phyloP scores from a whole-genome alignment of 2,113 vertebrate genomes.

The Picathartes gymnocephalus region DNA sequence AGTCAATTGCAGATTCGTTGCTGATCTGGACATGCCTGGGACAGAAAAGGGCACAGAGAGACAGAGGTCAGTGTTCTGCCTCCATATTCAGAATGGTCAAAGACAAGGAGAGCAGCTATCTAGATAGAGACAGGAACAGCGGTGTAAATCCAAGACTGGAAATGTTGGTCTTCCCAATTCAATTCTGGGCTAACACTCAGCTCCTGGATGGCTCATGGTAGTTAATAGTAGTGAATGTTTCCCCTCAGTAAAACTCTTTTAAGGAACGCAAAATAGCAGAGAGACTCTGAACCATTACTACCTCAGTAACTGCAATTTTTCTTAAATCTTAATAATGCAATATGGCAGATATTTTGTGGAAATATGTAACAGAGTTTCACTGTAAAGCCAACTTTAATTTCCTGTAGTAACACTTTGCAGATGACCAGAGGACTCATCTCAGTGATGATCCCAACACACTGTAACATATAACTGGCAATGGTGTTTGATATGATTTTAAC shows the following conservation, averaged over 20 bases:
- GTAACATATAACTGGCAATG: neutral
- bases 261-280: neutral
- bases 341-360: neutral
- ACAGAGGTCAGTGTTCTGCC: neutral
- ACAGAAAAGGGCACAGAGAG: neutral
- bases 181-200: neutral
- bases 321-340: neutral
- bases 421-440: neutral
- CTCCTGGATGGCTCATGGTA: neutral
- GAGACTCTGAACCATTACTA: neutral
- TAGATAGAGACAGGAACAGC: neutral
- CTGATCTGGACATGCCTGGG: slow-evolving; percentile 98
- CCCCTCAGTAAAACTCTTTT: neutral
- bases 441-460: neutral
- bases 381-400: neutral
- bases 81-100: neutral
- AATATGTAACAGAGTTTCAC: neutral
- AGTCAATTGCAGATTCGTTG: slow-evolving; percentile 98
- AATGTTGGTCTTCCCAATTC: neutral
- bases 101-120: neutral
- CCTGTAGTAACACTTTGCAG: neutral
- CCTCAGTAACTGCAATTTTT: neutral
- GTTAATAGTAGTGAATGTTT: neutral
- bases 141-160: neutral
- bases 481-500: neutral